These are phyloP conservation scores for Corbicula japonica DNA, from an alignment of 2,888 invertebrate species.

Conservation along the genomic window DNA sequence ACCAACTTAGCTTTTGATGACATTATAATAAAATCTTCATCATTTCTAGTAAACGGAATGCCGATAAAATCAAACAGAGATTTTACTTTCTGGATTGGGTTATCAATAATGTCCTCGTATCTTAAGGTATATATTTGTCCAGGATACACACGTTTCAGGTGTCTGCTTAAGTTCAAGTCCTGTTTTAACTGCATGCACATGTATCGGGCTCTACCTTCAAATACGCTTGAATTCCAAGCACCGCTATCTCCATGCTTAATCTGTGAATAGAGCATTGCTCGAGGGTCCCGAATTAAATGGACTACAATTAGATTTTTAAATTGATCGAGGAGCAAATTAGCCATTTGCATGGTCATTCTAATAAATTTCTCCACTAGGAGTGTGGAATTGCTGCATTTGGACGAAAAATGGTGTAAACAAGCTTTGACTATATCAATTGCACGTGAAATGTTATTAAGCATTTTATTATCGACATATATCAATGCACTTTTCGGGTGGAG, in stretches of 20 bases:
- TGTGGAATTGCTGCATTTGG: slow-evolving; percentile 30
- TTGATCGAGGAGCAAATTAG: slow-evolving; percentile 14
- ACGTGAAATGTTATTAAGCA: background rate
- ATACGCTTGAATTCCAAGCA: background rate
- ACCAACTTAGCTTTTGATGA: background rate
- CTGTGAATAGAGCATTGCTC: slow-evolving; percentile 66
- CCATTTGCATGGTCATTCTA: slow-evolving; percentile 50
- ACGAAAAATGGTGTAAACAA: slow-evolving; percentile 42
- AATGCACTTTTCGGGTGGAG: background rate
- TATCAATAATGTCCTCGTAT: slow-evolving; percentile 50
- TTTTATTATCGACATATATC: slow-evolving; percentile 16
- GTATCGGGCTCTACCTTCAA: slow-evolving; percentile 14
- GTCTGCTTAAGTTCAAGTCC: slow-evolving; percentile 26
- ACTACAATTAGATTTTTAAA: slow-evolving; percentile 40
- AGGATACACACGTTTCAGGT: slow-evolving; percentile 26
- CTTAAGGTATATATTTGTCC: slow-evolving; percentile 31
- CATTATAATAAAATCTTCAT: slow-evolving; percentile 30
- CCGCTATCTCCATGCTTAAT: slow-evolving; percentile 50
- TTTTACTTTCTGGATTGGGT: slow-evolving; percentile 3
- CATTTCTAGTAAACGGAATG: slow-evolving; percentile 19
- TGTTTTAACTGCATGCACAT: slow-evolving; percentile 45
- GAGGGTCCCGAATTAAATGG: slow-evolving; percentile 58
- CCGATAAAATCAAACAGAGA: slow-evolving; percentile 40
- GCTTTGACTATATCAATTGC: background rate
- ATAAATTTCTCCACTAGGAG: slow-evolving; percentile 48